Conservation (phyloP, 2,797 vertebrate species). For the Gymnoscopelus microlampas region DNA sequence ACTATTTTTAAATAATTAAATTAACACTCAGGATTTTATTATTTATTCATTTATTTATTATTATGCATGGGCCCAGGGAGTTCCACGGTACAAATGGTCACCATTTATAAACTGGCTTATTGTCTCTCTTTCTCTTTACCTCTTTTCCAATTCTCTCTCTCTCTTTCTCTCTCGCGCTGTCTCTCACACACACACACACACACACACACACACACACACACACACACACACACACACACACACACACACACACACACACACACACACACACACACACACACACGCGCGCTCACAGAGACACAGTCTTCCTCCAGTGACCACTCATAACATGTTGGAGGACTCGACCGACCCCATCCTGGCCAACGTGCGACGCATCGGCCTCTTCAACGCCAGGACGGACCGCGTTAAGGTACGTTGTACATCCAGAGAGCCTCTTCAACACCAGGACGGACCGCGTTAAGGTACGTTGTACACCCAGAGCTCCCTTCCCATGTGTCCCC, state of each 20-base stretch:
- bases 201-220: not conserved
- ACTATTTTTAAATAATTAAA: too few relatives aligned
- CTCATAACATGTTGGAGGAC: slow-evolving; percentile 97
- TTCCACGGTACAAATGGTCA: too few relatives aligned
- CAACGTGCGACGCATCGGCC: slow-evolving; percentile 90
- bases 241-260: not conserved
- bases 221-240: not conserved
- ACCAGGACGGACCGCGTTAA: slow-evolving; percentile 91
- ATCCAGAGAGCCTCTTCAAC: slow-evolving; percentile 85
- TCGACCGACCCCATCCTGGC: slow-evolving; percentile 89
- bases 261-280: not conserved
- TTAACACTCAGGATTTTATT: not conserved
- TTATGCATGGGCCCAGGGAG: not conserved
- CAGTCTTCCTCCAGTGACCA: slow-evolving; percentile 93
- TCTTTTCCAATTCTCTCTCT: not conserved
- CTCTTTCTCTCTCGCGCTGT: not conserved
- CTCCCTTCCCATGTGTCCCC: not conserved
- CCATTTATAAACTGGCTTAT: too few relatives aligned
- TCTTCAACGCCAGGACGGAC: slow-evolving; percentile 92
- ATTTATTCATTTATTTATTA: not conserved
- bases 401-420: slow-evolving; percentile 87
- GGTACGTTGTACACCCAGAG: slow-evolving; percentile 68
- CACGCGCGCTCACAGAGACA: slow-evolving; percentile 81
- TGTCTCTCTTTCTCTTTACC: too few relatives aligned
- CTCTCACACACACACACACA: not conserved